These are phyloP conservation scores for Gymnarchus niloticus DNA, from an alignment of 2,113 vertebrate genomes.

Conservation along the genomic window DNA sequence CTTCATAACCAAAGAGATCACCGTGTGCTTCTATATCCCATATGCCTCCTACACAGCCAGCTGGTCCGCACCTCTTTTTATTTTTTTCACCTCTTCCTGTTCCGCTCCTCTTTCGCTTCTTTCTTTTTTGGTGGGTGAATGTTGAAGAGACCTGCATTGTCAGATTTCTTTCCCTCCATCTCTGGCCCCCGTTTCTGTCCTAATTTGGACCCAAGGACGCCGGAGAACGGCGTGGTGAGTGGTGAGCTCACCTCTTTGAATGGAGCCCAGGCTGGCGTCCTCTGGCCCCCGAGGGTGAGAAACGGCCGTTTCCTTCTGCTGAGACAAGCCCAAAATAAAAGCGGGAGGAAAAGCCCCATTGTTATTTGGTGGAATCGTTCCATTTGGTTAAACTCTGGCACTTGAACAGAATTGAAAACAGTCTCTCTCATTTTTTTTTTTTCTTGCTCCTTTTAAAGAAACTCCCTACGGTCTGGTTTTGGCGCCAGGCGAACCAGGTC, in stretches of 20 bases:
- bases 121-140: background rate
- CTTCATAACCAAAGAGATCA: constrained; percentile 24
- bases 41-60: background rate
- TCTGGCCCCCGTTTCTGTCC: constrained; percentile 42
- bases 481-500: background rate
- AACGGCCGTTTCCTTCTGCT: constrained; percentile 18
- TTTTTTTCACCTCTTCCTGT: background rate
- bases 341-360: constrained; percentile 5
- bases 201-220: constrained; percentile 49
- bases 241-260: constrained; percentile 20
- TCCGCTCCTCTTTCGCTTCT: background rate
- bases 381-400: background rate
- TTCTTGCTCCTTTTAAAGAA: background rate
- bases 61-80: background rate
- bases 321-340: background rate
- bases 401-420: background rate
- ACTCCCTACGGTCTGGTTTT: background rate
- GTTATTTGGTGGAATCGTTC: background rate
- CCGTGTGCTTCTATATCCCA: background rate
- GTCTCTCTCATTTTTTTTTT: background rate
- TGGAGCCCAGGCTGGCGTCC: background rate
- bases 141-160: background rate
- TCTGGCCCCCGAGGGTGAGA: background rate
- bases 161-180: background rate
- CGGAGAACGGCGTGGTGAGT: constrained; percentile 37